These are phyloP conservation scores for Ypsolopha sequella DNA, from an alignment of 2,888 invertebrate genomes.

Conservation along the genomic window DNA sequence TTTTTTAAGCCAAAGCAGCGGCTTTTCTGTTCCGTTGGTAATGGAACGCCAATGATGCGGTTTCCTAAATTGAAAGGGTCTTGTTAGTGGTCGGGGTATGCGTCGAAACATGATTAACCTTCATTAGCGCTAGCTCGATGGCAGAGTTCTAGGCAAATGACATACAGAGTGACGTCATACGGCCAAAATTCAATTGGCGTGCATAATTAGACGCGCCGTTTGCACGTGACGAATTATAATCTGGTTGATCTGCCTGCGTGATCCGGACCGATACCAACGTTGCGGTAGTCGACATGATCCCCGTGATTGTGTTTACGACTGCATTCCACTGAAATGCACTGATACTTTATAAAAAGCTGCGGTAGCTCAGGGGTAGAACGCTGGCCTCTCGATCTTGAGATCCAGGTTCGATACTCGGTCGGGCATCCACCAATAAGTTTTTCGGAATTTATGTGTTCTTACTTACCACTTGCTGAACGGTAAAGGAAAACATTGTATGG, in stretches of 20 bases:
- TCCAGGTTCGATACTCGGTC: no score
- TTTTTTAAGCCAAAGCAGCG: not conserved
- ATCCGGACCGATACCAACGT: slow-evolving; percentile 29
- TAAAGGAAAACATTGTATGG: no score
- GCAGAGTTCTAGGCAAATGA: no score
- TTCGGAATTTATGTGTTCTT: no score
- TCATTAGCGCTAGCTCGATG: no score
- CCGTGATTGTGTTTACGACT: slow-evolving; percentile 5
- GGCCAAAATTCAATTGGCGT: slow-evolving; percentile 12
- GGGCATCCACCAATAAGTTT: no score
- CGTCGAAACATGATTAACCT: no score
- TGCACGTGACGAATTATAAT: slow-evolving; percentile 49
- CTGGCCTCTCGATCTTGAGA: no score
- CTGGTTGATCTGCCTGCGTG: slow-evolving; percentile 28
- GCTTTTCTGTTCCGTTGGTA: slow-evolving; percentile 7
- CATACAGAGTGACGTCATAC: not conserved
- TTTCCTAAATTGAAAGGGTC: not conserved
- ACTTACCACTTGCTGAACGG: no score
- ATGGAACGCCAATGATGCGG: slow-evolving; percentile 4
- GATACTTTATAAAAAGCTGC: not conserved
- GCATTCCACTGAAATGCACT: not conserved
- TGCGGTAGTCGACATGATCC: slow-evolving; percentile 25
- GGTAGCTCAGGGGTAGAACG: no score
- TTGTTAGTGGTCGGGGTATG: not conserved
- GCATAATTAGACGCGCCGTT: slow-evolving; percentile 28